Base-by-base conservation (phyloP, 30 jellyfish, hydroid and myxozoan genomes). In the Pelagia noctiluca region DNA sequence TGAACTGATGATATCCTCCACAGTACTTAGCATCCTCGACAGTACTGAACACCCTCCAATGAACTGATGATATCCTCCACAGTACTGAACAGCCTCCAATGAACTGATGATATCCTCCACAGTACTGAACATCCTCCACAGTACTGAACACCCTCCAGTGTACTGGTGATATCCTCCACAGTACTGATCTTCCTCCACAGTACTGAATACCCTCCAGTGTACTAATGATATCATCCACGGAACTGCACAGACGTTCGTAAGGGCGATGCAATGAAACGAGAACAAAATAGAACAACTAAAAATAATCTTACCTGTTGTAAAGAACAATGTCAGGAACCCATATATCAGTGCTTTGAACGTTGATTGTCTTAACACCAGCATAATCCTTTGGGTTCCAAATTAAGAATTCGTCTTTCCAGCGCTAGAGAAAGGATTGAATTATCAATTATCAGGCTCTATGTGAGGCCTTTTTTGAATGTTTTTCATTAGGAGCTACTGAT, bases 261-360 rank as follows among this genome's bases (percentile, higher is more conserved):
- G 8, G 12, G 28, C 28, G 57, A 16, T 42, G 5, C 49, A 1
- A 10, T 22, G 66, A 12, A 16, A 34, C 1, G 30, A 12, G 80
- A 2, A 1, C 63, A 13, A 2, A 31, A 22, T 22, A 2, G 12
- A 2, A 3, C 0, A 18, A 3, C 24, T 26, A 10, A 7, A 23
- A 24, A 42, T 16, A 2, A 23, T 11, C 80, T 0, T 62, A 83
- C 94, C 94, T 83, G 87, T 83, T 83, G 70, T 83, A 83, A 19
- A 83, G 87, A 13, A 83, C 94, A 38, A 83, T 65, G 54, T 83
- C 94, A 0, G 94, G 94, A 24, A 8, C 37, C 94, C 94, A 83
- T 5, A 83, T 62, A 23, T 54, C 28, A 10, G 5, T 28, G n/a
- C 68, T 49, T 24, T 48, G 35, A 13, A 83, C 75, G 25, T 83